Evolutionary conservation across 2,888 invertebrate genomes (phyloP), one percentile per base, ranked within the genome.

Genomic region (Acrocyrtus sp.): DNA sequence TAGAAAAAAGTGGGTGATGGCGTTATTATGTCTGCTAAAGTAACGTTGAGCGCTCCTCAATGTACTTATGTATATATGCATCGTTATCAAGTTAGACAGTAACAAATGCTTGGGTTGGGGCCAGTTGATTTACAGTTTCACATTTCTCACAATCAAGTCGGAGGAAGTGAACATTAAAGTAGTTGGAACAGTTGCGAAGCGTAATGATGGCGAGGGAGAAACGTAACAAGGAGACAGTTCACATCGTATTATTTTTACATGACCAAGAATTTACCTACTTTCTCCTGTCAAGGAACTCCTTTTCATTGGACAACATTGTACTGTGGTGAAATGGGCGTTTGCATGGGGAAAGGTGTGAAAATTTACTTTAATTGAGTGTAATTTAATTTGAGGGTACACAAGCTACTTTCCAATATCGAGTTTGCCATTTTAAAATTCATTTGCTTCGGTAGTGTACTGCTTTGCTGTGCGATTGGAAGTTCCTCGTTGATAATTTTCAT

Each of bases 341-440:
- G 78, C 54, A 75, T 78, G 72, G 78, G 78, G 70, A 78, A 78
- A 78, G 78, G 78, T 78, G 47, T 12, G 47, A 34, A 58, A 51
- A 27, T 24, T 47, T 67, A 39, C 10, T 41, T 60, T 51, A 62
- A 45, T 45, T 58, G 22, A 26, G n/a, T n/a, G 29, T 8, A 54
- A 15, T 63, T 22, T 48, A 47, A 45, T 57, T 27, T n/a, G 15
- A 26, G 51, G 10, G 51, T 45, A 48, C 19, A 19, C 17, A 27
- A 4, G n/a, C n/a, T 60, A 27, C 34, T 57, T 41, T 5, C 58
- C 3, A 24, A 41, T 34, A 10, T 6, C 29, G 3, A 51, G 19
- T 29, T 50, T 17, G 10, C 22, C 15, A 50, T 21, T 43, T n/a
- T n/a, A n/a, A n/a, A n/a, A n/a, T n/a, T n/a, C n/a, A n/a, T n/a